These are phyloP conservation scores for Tamias sibiricus DNA, from an alignment of 2,113 vertebrate genomes.

Conservation along the genomic window DNA sequence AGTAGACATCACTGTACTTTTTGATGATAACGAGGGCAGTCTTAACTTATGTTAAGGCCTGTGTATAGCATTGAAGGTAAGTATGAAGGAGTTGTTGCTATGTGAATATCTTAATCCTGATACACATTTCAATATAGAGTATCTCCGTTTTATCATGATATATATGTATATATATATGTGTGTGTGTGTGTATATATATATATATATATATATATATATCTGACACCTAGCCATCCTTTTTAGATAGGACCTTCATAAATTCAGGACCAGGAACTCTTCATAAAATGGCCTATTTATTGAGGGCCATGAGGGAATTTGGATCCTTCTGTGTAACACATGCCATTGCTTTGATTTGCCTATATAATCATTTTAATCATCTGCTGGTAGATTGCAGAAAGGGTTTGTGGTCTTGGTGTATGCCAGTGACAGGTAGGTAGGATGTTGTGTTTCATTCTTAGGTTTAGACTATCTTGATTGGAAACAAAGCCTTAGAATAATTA, in stretches of 20 bases:
- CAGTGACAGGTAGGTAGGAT: conserved; percentile 33
- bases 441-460: neutral
- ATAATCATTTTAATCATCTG: conserved; percentile 16
- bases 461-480: conserved; percentile 49
- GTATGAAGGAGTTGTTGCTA: conserved; percentile 80
- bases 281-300: neutral
- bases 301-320: conserved; percentile 16
- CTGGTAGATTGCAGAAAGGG: conserved; percentile 39
- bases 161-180: neutral
- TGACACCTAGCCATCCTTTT: conserved; percentile 43
- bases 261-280: conserved; percentile 57
- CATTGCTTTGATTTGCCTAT: conserved; percentile 58
- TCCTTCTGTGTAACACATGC: conserved; percentile 26
- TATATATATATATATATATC: neutral
- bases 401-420: conserved; percentile 9
- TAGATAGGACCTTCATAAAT: conserved; percentile 43
- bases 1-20: conserved; percentile 83
- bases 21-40: conserved; percentile 81
- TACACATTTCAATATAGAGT: conserved; percentile 66
- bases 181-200: no score
- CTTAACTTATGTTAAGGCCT: conserved; percentile 82
- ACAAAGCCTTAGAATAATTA: conserved; percentile 39
- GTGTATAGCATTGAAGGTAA: conserved; percentile 82
- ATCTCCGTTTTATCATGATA: conserved; percentile 45
- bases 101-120: conserved; percentile 77